phyloP scores from a whole-genome alignment of 2,888 invertebrate genomes.

The Thymelicus lineola region DNA sequence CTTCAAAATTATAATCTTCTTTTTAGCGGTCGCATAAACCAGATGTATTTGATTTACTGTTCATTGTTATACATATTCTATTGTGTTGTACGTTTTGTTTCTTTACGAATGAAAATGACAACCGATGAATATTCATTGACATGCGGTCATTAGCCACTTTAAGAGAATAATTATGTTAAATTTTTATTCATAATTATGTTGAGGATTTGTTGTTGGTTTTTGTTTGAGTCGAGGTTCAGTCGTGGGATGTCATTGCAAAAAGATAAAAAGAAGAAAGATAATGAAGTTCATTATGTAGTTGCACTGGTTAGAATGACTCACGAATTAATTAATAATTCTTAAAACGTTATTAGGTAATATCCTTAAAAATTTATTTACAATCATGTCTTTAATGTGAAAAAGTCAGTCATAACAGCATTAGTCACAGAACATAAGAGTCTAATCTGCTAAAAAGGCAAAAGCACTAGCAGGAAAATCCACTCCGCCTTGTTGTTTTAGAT shows the following conservation, averaged over 20 bases:
- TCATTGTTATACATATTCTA: constrained; percentile 28
- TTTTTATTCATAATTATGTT: constrained; percentile 32
- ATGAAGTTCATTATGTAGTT: constrained; percentile 24
- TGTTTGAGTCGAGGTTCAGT: background rate
- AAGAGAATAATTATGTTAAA: constrained; percentile 31
- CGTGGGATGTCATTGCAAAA: constrained; percentile 28
- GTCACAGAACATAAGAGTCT: too few relatives aligned
- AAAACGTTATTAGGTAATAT: background rate
- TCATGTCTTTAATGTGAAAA: too few relatives aligned
- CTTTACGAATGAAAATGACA: constrained; percentile 30
- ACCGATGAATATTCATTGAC: constrained; percentile 35
- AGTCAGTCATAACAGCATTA: too few relatives aligned
- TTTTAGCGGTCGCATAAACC: background rate
- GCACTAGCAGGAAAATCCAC: too few relatives aligned
- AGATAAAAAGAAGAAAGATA: constrained; percentile 15
- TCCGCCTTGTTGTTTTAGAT: too few relatives aligned
- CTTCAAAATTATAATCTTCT: background rate
- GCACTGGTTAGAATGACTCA: constrained; percentile 13
- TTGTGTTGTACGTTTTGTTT: constrained; percentile 24
- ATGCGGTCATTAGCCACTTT: constrained; percentile 34
- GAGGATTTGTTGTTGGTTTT: constrained; percentile 26
- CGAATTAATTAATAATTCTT: constrained; percentile 9
- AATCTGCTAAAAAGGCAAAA: too few relatives aligned
- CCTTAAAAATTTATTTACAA: too few relatives aligned
- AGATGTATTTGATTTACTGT: constrained; percentile 5